phyloP scores from a whole-genome alignment of 2,113 vertebrate genomes.

The Lepus americanus region DNA sequence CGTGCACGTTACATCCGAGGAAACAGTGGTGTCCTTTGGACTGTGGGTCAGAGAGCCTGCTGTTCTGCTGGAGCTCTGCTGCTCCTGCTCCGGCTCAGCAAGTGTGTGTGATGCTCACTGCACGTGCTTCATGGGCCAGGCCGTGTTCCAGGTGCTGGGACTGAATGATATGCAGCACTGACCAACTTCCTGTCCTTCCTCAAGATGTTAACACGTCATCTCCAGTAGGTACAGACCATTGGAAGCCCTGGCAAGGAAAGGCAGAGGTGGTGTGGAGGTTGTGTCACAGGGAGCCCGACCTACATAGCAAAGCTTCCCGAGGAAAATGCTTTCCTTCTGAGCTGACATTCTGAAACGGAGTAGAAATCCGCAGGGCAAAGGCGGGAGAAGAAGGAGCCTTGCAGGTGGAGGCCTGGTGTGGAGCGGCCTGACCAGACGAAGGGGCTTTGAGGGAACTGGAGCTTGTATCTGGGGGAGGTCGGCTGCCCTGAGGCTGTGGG shows the following conservation, averaged over 20 bases:
- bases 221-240: too few species aligned
- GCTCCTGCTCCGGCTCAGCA: not conserved
- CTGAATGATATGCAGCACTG: not conserved
- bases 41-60: not conserved
- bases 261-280: not conserved
- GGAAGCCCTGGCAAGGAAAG: not conserved
- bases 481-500: not conserved
- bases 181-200: not conserved
- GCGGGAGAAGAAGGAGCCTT: not conserved
- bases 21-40: not conserved
- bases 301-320: conserved; percentile 14
- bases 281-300: conserved; percentile 33
- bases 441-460: not conserved
- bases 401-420: too few species aligned
- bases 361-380: not conserved
- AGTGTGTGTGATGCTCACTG: not conserved
- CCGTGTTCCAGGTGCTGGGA: not conserved
- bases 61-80: not conserved
- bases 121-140: not conserved
- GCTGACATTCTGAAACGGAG: not conserved
- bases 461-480: too few species aligned
- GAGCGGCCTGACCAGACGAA: not conserved
- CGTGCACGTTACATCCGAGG: not conserved
- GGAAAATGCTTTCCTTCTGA: not conserved
- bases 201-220: not conserved